phyloP scores from a whole-genome alignment of 2,113 vertebrate genomes.

The Willisornis vidua region DNA sequence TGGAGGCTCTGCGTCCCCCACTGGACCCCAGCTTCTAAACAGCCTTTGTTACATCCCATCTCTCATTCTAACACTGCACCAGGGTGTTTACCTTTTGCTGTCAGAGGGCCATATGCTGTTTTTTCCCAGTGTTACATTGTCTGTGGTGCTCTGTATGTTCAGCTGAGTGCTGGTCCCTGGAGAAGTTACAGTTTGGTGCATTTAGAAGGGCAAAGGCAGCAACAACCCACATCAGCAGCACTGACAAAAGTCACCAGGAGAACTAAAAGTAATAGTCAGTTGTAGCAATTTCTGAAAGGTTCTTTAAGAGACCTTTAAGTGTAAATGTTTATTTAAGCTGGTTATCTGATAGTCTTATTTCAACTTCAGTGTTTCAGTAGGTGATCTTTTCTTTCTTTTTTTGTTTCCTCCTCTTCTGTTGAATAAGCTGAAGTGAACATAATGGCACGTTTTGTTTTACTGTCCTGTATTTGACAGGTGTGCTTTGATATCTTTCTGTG shows the following conservation, averaged over 20 bases:
- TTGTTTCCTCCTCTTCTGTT: background rate
- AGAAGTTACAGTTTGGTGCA: background rate
- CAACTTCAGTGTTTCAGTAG: background rate
- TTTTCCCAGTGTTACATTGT: rapidly evolving
- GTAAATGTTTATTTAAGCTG: background rate
- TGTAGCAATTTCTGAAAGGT: background rate
- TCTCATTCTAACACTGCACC: background rate
- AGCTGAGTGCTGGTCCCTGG: background rate
- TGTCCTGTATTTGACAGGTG: background rate
- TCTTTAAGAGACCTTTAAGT: background rate
- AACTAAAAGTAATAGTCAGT: background rate
- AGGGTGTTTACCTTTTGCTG: background rate
- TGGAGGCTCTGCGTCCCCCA: background rate
- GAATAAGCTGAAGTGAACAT: background rate
- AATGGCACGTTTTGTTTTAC: background rate
- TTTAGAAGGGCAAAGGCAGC: background rate
- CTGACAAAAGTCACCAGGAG: background rate
- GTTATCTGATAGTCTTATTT: background rate
- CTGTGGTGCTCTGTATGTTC: background rate
- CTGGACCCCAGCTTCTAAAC: background rate
- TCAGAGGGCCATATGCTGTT: background rate
- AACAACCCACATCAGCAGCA: background rate
- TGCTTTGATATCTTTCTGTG: background rate
- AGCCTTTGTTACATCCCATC: background rate
- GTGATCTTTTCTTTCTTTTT: background rate